Evolutionary conservation across 2,797 vertebrate genomes (phyloP).

Genomic region (Gymnocypris eckloni): DNA sequence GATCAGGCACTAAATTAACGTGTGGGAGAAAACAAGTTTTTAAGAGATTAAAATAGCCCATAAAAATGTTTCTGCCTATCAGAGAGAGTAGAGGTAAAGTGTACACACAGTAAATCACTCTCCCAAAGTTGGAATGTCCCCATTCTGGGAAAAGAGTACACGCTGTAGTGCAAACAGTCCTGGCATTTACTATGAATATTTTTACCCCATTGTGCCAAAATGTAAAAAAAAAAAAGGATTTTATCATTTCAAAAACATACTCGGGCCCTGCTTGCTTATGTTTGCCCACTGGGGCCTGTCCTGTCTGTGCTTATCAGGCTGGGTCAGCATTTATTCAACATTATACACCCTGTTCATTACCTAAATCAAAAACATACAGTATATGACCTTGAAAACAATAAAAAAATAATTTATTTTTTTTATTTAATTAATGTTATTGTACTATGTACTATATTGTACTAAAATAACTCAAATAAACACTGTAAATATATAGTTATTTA

Average conservation of each 20-base stretch:
- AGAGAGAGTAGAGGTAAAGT: slow-evolving; percentile 66
- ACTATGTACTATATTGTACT: background rate
- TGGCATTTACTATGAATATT: slow-evolving; percentile 53
- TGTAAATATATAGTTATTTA: background rate
- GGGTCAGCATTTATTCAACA: background rate
- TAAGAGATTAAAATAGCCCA: slow-evolving; percentile 4
- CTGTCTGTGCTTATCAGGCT: background rate
- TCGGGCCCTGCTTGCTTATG: slow-evolving; percentile 5
- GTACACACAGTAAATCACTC: slow-evolving; percentile 56
- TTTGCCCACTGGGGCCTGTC: slow-evolving; percentile 30
- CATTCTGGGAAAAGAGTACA: slow-evolving; percentile 55
- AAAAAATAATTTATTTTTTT: too few species aligned
- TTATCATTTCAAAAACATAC: slow-evolving; percentile 61
- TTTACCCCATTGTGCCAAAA: slow-evolving; percentile 47
- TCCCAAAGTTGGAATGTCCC: slow-evolving; percentile 58
- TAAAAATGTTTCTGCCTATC: slow-evolving; percentile 13
- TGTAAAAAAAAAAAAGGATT: slow-evolving; percentile 49
- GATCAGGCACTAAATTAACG: slow-evolving; percentile 5
- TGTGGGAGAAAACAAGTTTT: slow-evolving; percentile 32
- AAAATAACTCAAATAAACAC: background rate
- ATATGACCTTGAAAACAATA: background rate
- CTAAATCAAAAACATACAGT: slow-evolving; percentile 26
- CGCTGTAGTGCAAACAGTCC: slow-evolving; percentile 56
- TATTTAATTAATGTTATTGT: background rate
- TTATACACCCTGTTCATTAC: background rate